Conservation (phyloP, 2,797 vertebrate genomes). For the Gobio occitaniae region DNA sequence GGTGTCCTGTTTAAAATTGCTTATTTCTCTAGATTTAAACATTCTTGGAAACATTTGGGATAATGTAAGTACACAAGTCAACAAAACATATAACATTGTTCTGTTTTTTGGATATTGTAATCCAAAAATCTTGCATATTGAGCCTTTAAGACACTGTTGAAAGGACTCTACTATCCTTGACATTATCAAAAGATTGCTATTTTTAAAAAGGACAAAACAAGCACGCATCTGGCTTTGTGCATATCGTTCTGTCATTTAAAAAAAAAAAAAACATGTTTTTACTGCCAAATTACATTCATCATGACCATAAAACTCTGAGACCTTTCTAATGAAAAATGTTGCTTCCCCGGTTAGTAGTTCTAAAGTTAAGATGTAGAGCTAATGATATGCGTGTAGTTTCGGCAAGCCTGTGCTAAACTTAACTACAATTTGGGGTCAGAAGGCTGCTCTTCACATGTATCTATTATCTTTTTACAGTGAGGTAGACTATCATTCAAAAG, state of each 20-base stretch:
- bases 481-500: neutral
- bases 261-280: neutral
- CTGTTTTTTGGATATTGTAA: too few relatives aligned
- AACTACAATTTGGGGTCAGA: slow-evolving; percentile 34
- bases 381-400: neutral
- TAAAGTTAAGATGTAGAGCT: neutral
- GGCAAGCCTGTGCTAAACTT: slow-evolving; percentile 13
- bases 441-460: slow-evolving; percentile 20
- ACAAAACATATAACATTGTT: too few relatives aligned
- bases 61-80: too few relatives aligned
- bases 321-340: neutral
- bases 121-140: too few relatives aligned
- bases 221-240: neutral
- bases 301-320: too few relatives aligned
- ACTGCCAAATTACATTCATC: neutral
- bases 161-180: neutral
- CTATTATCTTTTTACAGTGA: neutral
- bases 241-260: neutral
- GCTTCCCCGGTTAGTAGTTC: neutral
- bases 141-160: neutral
- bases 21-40: too few relatives aligned
- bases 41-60: too few relatives aligned
- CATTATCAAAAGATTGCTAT: neutral
- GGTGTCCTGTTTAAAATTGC: too few relatives aligned
- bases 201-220: neutral